Conservation (phyloP, 37 sponge, comb jelly and placozoan species). For the Theonella swinhoei region DNA sequence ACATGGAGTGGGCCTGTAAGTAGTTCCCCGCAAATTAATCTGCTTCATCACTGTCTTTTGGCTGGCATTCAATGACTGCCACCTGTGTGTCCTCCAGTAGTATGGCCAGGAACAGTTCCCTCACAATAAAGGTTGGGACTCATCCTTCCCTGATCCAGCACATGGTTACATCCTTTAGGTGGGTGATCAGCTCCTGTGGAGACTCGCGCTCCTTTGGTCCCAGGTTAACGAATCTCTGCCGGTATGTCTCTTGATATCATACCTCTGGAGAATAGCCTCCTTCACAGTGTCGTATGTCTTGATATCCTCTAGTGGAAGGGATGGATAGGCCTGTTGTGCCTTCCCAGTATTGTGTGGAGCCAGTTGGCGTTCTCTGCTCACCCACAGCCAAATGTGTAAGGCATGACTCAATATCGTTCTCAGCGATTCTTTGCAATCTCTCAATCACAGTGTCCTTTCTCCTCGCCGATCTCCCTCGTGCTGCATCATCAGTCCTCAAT, state of each 20-base stretch:
- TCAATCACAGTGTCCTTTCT: neutral
- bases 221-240: slow-evolving; percentile 14
- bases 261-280: slow-evolving; percentile 27
- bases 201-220: slow-evolving; percentile 29
- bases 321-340: slow-evolving; percentile 45
- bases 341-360: slow-evolving; percentile 31
- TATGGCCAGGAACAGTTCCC: slow-evolving; percentile 29
- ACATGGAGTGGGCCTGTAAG: neutral
- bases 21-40: slow-evolving; percentile 17
- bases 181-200: slow-evolving; percentile 19
- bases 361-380: neutral
- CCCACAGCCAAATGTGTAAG: slow-evolving; percentile 20
- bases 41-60: slow-evolving; percentile 20
- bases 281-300: slow-evolving; percentile 21
- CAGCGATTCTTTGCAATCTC: slow-evolving; percentile 1
- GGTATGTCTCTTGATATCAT: slow-evolving; percentile 45
- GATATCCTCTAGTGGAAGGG: slow-evolving; percentile 15
- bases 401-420: slow-evolving; percentile 42
- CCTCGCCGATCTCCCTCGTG: neutral
- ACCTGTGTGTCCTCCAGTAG: slow-evolving; percentile 28
- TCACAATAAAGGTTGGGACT: slow-evolving; percentile 12
- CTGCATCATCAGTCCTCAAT: neutral
- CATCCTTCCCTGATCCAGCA: slow-evolving; percentile 26
- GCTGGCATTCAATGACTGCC: slow-evolving; percentile 41
- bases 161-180: slow-evolving; percentile 12